These are phyloP conservation scores for Chaetodon auriga DNA, from an alignment of 2,113 vertebrate species.

Conservation along the genomic window DNA sequence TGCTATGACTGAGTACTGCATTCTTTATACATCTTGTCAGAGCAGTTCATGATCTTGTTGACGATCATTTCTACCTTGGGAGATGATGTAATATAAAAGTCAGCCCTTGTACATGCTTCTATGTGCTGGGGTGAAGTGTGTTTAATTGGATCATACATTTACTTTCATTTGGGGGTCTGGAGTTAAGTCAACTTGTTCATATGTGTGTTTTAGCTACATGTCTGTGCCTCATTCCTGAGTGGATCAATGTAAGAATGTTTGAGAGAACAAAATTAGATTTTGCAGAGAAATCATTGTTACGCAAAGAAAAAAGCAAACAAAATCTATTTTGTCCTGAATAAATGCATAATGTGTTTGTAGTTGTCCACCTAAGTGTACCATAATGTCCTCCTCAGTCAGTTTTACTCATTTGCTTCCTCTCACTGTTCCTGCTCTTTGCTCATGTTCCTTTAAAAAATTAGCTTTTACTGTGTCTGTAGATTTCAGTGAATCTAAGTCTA, in stretches of 20 bases:
- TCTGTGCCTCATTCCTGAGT: background rate
- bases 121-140: background rate
- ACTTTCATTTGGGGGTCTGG: background rate
- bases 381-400: too few species aligned
- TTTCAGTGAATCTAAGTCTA: too few species aligned
- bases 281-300: background rate
- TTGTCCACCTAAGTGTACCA: too few species aligned
- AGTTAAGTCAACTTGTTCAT: background rate
- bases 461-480: too few species aligned
- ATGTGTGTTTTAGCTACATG: constrained; percentile 2
- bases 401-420: too few species aligned
- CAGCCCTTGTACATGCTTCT: constrained; percentile 18
- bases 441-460: too few species aligned
- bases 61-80: constrained; percentile 30
- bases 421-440: too few species aligned
- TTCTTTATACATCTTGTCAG: constrained; percentile 57
- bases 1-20: constrained; percentile 20
- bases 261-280: background rate
- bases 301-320: background rate
- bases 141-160: constrained; percentile 3
- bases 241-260: too few species aligned
- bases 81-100: constrained; percentile 36
- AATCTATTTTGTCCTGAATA: too few species aligned
- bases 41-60: background rate
- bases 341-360: too few species aligned